Base-by-base conservation (phyloP, 2,797 vertebrate species). In the Borostomias antarcticus region DNA sequence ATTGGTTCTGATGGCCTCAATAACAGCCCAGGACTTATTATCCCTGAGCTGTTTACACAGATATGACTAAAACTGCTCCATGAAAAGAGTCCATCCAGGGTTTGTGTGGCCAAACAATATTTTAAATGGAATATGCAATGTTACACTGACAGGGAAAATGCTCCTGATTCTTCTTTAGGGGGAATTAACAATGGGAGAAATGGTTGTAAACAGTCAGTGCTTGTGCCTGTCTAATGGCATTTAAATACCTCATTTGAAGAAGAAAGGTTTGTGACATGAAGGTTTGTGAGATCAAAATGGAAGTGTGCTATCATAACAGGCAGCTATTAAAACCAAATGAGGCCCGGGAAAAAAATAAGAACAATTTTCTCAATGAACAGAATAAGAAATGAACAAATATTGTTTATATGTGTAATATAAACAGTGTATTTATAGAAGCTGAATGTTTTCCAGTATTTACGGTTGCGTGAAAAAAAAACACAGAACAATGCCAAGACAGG, bases 171-270 rank as follows among this genome's bases (percentile, higher is more conserved):
- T 21, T 81, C 70, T 76, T 67, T 74, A 70, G 72, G 66, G 54
- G 59, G 76, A 81, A 81, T 82, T 75, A 74, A 83, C 66, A 48
- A 77, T 77, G 76, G n/a, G 81, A 68, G 82, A 79, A 88, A 87
- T 78, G 50, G 72, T 65, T 77, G 74, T 79, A 84, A 84, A 87
- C 72, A 81, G 56, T 58, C 66, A 66, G 54, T 68, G 72, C 65
- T 63, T 60, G 62, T 48, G 43, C 32, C 59, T 70, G 58, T 69
- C 75, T 90, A 91, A 85, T 87, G 85, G 88, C 83, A 89, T 88
- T 88, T 91, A 89, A 89, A 90, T 85, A 82, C 78, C 79, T 89
- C 83, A 85, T 89, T 87, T 88, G 85, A 86, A 85, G 81, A 88
- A 85, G 88, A 88, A 88, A 84, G 81, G 68, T 78, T 74, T 63